These are phyloP conservation scores for Trachemys scripta DNA, from an alignment of 2,113 vertebrate species.

Conservation along the genomic window DNA sequence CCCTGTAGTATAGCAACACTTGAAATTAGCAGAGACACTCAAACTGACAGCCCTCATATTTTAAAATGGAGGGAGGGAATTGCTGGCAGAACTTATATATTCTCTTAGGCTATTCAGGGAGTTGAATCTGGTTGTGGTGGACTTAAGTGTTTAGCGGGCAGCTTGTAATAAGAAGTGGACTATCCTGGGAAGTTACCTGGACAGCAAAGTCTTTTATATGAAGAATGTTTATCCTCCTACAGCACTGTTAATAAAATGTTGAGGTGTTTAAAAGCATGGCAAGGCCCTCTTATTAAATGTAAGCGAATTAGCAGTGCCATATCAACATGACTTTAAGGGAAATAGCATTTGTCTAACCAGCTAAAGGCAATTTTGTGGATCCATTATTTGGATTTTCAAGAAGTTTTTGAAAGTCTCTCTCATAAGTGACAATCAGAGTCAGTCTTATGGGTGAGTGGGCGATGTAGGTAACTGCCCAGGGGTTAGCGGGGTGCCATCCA, in stretches of 20 bases:
- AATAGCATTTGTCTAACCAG: neutral
- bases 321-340: neutral
- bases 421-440: neutral
- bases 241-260: neutral
- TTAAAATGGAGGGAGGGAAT: neutral
- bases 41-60: neutral
- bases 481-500: neutral
- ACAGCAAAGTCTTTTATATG: neutral
- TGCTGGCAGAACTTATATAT: neutral
- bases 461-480: neutral
- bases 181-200: neutral
- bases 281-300: neutral
- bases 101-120: neutral
- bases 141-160: neutral
- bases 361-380: neutral
- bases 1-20: rapidly evolving
- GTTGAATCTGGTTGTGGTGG: neutral
- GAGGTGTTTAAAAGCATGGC: neutral
- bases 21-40: neutral
- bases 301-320: neutral
- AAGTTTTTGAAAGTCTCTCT: neutral
- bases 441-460: neutral
- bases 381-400: neutral
- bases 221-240: neutral
- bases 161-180: neutral